Conservation (phyloP, 2,113 vertebrate genomes). For the Aramus guarauna region DNA sequence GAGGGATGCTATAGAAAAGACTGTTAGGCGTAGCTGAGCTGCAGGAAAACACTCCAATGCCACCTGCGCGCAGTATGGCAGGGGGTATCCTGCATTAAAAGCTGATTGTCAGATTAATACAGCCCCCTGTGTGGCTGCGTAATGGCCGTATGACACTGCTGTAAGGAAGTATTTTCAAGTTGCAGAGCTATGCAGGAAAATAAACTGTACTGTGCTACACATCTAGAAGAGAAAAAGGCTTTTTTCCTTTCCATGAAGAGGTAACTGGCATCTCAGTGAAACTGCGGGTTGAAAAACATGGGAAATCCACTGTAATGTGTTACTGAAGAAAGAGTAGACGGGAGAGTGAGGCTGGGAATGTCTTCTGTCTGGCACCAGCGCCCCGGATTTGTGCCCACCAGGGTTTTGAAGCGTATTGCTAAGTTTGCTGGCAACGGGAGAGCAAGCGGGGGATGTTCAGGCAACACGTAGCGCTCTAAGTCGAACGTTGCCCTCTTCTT, state of each 20-base stretch:
- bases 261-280: background rate
- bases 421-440: background rate
- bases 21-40: background rate
- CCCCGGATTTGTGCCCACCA: background rate
- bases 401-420: accelerated
- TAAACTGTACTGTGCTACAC: background rate
- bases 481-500: background rate
- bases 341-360: background rate
- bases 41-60: background rate
- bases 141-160: background rate
- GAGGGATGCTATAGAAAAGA: background rate
- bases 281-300: background rate
- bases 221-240: background rate
- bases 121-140: background rate
- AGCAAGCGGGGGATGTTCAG: background rate
- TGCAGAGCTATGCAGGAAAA: background rate
- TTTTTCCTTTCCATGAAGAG: background rate
- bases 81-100: background rate
- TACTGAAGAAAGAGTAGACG: background rate
- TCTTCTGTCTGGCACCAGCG: background rate
- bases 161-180: background rate
- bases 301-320: background rate
- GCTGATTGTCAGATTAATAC: background rate
- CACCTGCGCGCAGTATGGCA: background rate
- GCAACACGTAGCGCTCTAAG: accelerated